Evolutionary conservation across 1,140 invertebrate genomes (phyloP).

Genomic region (Leptonema lineaticorne): DNA sequence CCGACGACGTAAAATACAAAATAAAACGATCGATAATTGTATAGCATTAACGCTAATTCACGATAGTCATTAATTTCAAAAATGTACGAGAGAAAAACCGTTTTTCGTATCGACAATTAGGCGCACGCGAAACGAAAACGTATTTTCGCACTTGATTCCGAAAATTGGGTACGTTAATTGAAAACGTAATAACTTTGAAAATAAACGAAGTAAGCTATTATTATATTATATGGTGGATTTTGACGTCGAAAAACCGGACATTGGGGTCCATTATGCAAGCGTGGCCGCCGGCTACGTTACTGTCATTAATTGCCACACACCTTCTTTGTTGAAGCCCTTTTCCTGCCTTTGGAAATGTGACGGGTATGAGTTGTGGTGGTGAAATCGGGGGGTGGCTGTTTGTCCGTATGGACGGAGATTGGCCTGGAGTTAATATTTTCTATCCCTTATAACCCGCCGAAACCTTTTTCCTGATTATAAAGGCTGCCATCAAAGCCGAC

Average conservation of each 20-base stretch:
- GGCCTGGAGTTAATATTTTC: conserved; percentile 15
- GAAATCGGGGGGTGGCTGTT: neutral
- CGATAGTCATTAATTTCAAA: too few species aligned
- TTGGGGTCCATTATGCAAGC: neutral
- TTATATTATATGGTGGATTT: neutral
- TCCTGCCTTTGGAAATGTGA: neutral
- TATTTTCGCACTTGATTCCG: too few species aligned
- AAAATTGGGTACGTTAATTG: neutral
- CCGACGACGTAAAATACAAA: too few species aligned
- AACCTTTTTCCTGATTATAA: conserved; percentile 27
- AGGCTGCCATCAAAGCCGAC: conserved; percentile 16
- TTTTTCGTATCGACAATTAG: too few species aligned
- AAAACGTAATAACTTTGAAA: neutral
- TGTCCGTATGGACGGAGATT: neutral
- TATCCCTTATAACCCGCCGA: conserved; percentile 16
- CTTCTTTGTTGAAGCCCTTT: neutral
- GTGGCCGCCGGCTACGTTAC: neutral
- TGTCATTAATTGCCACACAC: conserved; percentile 28
- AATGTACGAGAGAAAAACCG: too few species aligned
- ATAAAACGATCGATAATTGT: too few species aligned
- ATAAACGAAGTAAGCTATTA: neutral
- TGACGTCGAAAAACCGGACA: conserved; percentile 3
- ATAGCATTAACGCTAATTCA: too few species aligned
- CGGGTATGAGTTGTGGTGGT: neutral
- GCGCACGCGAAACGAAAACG: too few species aligned